phyloP scores from a whole-genome alignment of 2,113 vertebrate species.

The Illadopsis cleaveri region DNA sequence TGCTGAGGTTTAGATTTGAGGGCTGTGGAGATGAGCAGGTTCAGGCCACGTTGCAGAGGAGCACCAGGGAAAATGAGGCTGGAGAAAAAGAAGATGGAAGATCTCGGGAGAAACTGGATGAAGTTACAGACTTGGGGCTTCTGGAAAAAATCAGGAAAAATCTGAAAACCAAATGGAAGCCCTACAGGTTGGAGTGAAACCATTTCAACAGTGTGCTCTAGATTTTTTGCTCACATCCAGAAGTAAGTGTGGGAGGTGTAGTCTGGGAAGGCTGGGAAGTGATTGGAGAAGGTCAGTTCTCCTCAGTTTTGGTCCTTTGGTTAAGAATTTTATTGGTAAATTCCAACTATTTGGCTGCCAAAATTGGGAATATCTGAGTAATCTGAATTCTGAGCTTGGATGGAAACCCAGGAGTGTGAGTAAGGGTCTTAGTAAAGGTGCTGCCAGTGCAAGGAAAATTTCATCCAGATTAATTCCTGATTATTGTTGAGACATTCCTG shows the following conservation, averaged over 20 bases:
- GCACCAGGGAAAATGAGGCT: background rate
- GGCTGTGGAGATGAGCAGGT: background rate
- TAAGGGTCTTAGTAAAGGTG: background rate
- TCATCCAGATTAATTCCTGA: background rate
- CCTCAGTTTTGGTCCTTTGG: background rate
- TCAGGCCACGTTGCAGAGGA: background rate
- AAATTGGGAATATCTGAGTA: background rate
- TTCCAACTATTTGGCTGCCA: background rate
- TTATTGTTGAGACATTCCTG: fast-evolving
- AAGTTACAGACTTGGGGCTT: background rate
- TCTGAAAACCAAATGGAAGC: background rate
- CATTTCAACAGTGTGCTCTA: background rate
- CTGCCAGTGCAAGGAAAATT: background rate
- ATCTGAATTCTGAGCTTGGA: background rate
- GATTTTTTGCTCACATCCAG: background rate
- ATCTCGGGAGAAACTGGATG: background rate
- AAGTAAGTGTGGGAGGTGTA: background rate
- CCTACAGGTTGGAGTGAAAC: background rate
- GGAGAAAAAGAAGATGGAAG: background rate
- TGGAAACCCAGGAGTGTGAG: background rate
- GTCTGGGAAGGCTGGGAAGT: background rate
- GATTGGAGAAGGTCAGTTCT: background rate
- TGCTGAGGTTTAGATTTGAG: background rate
- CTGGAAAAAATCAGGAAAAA: background rate
- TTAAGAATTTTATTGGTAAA: background rate